Evolutionary conservation across 64 coral and sea anemone species (phyloP), one percentile per base, ranked within the genome.

Genomic region (Porites lutea): DNA sequence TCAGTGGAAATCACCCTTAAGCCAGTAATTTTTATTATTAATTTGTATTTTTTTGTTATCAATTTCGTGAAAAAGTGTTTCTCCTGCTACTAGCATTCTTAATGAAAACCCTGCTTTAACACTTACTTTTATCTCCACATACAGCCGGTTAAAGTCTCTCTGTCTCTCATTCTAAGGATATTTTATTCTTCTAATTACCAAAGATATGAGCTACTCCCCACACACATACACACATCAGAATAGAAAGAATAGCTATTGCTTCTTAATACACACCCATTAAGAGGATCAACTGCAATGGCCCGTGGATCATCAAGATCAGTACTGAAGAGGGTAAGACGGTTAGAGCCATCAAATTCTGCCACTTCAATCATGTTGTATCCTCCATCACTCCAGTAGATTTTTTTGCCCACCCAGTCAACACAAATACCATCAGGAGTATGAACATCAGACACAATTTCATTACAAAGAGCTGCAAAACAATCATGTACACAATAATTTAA

Each of bases 251-350:
- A 79, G 8, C 3, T 45, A 2, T 81, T 10, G 51, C 2, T 59
- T 45, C 15, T 19, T 22, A 16, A 2, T 14, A 93, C 88, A 82
- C 59, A 96, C 95, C 88, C 67, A 37, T 63, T 50, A 0, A 60
- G 49, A 15, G 95, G 95, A 88, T 96, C 82, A 13, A 94, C 95
- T 13, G 84, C 95, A 53, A 96, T 96, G 16, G 95, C 95, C 5
- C 95, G 79, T 63, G 95, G 95, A 23, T 96, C 82, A 58, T 96
- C 87, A 21, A 93, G 19, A 52, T 48, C 77, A 27, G 48, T 65
- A 16, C 75, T 72, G 49, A 93, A 93, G 43, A 96, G 62, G 22
- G 87, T 88, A 48, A 93, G 52, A 86, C 91, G 59, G 47, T 96
- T 49, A 0, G 87, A 65, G 58, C 95, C 95, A 88, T 93, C 68